Evolutionary conservation across 2,888 invertebrate species (phyloP).

Genomic region (Netelia melanura): DNA sequence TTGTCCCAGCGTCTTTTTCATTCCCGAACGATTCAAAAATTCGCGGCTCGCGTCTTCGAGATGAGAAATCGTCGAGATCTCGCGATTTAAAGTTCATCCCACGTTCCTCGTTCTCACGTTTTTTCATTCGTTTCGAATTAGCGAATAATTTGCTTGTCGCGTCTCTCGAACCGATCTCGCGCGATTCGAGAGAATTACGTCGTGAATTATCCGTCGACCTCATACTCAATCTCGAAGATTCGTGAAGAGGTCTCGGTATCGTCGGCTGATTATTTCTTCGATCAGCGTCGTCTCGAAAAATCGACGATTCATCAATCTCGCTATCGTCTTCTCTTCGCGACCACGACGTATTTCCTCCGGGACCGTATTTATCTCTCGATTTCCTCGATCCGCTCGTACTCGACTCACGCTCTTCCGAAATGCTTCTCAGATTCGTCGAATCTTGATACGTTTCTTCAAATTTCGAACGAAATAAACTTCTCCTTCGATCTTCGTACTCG

Average conservation of each 20-base stretch:
- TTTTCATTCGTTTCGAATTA: conserved; percentile 1
- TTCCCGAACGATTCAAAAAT: background rate
- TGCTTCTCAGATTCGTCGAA: conserved; percentile 10
- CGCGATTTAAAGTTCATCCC: conserved; percentile 15
- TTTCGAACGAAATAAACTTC: background rate
- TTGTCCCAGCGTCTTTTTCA: background rate
- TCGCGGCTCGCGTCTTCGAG: conserved; percentile 28
- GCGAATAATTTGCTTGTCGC: conserved; percentile 12
- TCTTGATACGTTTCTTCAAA: conserved; percentile 11
- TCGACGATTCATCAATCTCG: conserved; percentile 6
- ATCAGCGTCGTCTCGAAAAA: conserved; percentile 4
- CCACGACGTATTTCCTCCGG: background rate
- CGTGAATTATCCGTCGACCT: conserved; percentile 33
- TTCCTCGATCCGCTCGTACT: background rate
- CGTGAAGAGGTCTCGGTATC: conserved; percentile 21
- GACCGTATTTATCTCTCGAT: conserved; percentile 25
- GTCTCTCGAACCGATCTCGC: background rate
- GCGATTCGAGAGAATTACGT: background rate
- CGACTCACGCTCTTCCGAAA: background rate
- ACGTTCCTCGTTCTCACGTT: background rate
- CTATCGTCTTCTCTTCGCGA: background rate
- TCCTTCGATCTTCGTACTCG: background rate
- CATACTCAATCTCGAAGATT: conserved; percentile 47
- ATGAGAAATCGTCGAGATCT: conserved; percentile 34
- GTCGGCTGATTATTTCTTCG: background rate